Evolutionary conservation across 2,797 vertebrate genomes (phyloP).

Genomic region (Phataginus tricuspis): DNA sequence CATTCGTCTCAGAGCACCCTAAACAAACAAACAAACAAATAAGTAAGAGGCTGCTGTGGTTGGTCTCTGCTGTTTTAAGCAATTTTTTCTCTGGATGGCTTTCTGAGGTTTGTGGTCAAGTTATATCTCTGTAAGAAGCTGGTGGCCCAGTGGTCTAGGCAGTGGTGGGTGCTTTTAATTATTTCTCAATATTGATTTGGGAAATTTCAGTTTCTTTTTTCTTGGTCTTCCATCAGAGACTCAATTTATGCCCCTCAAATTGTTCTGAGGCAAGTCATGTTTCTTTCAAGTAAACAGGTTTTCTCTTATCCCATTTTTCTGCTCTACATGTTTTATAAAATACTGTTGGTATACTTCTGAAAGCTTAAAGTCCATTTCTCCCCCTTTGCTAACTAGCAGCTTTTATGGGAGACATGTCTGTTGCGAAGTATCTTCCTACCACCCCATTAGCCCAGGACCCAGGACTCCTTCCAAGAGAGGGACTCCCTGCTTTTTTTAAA

Average conservation of each 20-base stretch:
- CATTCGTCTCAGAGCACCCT: neutral
- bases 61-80: neutral
- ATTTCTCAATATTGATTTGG: neutral
- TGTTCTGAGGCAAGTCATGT: slow-evolving; percentile 26
- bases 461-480: neutral
- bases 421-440: neutral
- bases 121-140: neutral
- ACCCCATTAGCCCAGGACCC: neutral
- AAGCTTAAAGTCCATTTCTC: neutral
- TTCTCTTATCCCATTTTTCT: neutral
- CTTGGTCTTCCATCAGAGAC: neutral
- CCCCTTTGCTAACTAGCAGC: neutral
- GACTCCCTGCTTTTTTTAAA: neutral
- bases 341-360: neutral
- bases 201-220: neutral
- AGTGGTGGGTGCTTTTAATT: slow-evolving; percentile 5
- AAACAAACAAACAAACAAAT: neutral
- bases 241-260: slow-evolving; percentile 6
- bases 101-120: neutral
- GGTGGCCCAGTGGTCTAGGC: neutral
- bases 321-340: neutral
- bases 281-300: neutral
- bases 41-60: neutral
- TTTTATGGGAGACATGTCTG: neutral
- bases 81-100: neutral